Evolutionary conservation across 2,797 vertebrate species (phyloP), one percentile per base, ranked within the genome.

Genomic region (Sebastiscus tertius): DNA sequence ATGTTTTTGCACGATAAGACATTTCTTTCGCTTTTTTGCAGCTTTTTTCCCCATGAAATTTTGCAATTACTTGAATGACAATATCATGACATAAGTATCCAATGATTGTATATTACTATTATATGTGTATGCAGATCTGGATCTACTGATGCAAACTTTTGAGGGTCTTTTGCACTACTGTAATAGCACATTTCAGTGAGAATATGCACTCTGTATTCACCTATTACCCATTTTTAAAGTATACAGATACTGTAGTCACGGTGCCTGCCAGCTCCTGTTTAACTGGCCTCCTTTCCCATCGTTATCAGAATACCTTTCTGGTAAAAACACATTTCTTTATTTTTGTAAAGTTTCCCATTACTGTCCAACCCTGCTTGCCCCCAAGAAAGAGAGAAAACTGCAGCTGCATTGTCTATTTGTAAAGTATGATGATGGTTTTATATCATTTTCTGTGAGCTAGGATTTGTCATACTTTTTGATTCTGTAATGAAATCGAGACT

Each of bases 401-500:
- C 12, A 9, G 54, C 69, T n/a, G 16, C 34, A 16, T n/a, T 26
- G 59, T 71, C 18, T 63, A n/a, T 71, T 63, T 64, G 3, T 49
- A 69, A 82, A 82, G 49, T 39, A 46, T 55, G 56, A 66, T 67
- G 49, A 49, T 34, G n/a, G 58, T 73, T 79, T 84, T 20, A 63
- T 71, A 58, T 76, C 5, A 27, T 67, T 86, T 80, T 78, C 75
- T 64, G 52, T 29, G 18, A 73, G 63, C 75, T 56, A 39, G 29
- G 58, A 85, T 89, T 83, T 79, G 77, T 87, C 76, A 82, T 79
- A 71, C 67, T 52, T 75, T 59, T 63, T 72, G 81, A 86, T 69
- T 87, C 82, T 68, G 55, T 67, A 75, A 85, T 85, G 76, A 87
- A 90, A 86, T 29, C 60, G 77, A 86, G 69, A 80, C 73, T 68